Evolutionary conservation across 1,140 invertebrate genomes (phyloP), one percentile per base, ranked within the genome.

Genomic region (Eriocheir sinensis): DNA sequence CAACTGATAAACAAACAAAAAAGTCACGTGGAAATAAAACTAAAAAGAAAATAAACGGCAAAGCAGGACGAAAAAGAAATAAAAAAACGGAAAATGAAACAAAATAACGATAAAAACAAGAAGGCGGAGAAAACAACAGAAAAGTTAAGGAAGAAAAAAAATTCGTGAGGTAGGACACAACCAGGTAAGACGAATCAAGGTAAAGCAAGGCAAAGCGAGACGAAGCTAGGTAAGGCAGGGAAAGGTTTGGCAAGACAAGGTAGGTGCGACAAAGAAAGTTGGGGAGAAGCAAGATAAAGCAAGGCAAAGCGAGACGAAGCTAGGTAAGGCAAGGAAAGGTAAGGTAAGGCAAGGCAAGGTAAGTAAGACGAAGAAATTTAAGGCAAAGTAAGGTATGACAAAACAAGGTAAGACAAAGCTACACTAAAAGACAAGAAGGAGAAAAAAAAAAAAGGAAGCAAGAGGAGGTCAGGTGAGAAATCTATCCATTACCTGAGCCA

Each of bases 391-490:
- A 15, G 12, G n/a, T 15, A 15, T 72, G n/a, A 72, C 12, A 72
- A 72, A 15, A 72, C 60, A 72, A 72, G 60, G n/a, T 72, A 72
- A 72, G 60, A n/a, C n/a, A n/a, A n/a, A n/a, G n/a, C n/a, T n/a
- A n/a, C n/a, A n/a, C n/a, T n/a, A n/a, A n/a, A n/a, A n/a, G n/a
- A n/a, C n/a, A n/a, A n/a, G 48, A 3, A 53, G 8, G 48, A 53
- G 21, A 21, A 9, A 53, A 53, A 21, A 12, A 53, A 53, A 21
- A 12, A 53, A 53, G 48, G 48, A n/a, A 72, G 27, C 60, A n/a
- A n/a, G 60, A 72, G 17, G 4, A 53, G 41, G 88, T 89, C 88
- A 89, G 88, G 88, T 89, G 88, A 89, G 88, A 89, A 89, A 89
- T 34, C 44, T 72, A 90, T 90, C 89, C 53, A 90, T 60, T 72